Percentiles rank a stretch among this genome's conserved stretches.
These are phyloP conservation scores for Cremastinae sp. DNA, from an alignment of 2,888 invertebrate genomes.

Conservation along the genomic window DNA sequence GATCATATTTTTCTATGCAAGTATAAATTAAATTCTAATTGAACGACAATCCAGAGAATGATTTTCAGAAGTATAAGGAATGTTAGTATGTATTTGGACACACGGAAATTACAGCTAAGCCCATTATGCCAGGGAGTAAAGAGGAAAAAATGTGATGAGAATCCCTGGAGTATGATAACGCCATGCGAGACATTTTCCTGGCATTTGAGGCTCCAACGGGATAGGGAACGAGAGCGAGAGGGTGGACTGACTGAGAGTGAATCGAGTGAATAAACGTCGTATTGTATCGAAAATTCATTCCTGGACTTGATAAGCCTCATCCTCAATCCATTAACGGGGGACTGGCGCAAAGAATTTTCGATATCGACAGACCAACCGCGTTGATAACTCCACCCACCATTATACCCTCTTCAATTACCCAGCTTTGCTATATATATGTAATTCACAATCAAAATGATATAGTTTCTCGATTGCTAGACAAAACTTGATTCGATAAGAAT, in stretches of 20 bases:
- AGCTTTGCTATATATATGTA: background rate
- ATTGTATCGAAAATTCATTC: slow-evolving; percentile 53
- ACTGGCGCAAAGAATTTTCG: slow-evolving; percentile 35
- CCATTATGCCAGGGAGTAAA: background rate
- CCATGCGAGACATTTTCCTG: slow-evolving; percentile 42
- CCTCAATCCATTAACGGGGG: slow-evolving; percentile 34
- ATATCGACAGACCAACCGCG: slow-evolving; percentile 16
- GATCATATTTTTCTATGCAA: no score
- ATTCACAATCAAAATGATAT: slow-evolving; percentile 28
- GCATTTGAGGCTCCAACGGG: slow-evolving; percentile 49
- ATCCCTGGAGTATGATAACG: slow-evolving; percentile 43
- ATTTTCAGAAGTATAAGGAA: no score
- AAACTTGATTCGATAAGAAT: no score
- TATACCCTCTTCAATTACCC: slow-evolving; percentile 36
- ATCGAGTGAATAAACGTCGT: slow-evolving; percentile 32
- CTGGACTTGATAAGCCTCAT: slow-evolving; percentile 49
- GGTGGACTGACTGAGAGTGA: slow-evolving; percentile 43
- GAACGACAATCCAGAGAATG: no score
- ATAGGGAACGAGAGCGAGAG: slow-evolving; percentile 1
- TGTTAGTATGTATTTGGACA: no score
- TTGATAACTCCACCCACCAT: slow-evolving; percentile 19
- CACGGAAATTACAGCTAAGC: background rate
- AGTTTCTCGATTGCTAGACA: slow-evolving; percentile 1
- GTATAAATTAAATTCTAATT: no score
- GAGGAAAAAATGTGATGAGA: slow-evolving; percentile 26